Percentiles rank a stretch among this genome's conserved stretches.
These are phyloP conservation scores for Tenualosa thibaudeaui DNA, from an alignment of 2,797 vertebrate species.

Conservation along the genomic window DNA sequence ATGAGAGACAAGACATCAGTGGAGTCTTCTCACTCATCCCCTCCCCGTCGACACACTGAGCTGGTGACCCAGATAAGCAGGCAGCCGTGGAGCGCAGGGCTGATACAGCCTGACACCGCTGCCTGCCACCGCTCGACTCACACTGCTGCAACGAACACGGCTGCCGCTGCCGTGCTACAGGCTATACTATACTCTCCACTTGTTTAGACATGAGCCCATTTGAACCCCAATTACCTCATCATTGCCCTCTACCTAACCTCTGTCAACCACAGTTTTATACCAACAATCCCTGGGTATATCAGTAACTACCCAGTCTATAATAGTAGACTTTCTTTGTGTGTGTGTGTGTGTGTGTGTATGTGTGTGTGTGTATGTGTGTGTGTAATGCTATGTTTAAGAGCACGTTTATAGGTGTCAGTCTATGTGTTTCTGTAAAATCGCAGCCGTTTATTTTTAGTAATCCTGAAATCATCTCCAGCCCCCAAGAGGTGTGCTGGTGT, in stretches of 20 bases:
- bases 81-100: background rate
- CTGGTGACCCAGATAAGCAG: conserved; percentile 20
- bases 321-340: background rate
- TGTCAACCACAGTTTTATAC: background rate
- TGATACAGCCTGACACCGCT: background rate
- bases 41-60: conserved; percentile 6
- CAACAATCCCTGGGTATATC: background rate
- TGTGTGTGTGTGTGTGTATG: background rate
- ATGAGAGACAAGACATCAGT: background rate
- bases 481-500: too few species aligned
- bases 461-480: too few species aligned
- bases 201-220: background rate
- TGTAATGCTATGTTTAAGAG: background rate
- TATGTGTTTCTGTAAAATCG: too few species aligned
- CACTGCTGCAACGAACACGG: background rate
- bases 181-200: background rate
- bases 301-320: background rate
- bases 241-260: background rate
- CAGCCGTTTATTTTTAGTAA: too few species aligned
- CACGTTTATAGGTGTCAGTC: background rate
- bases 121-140: background rate
- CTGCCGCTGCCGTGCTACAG: background rate
- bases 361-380: background rate
- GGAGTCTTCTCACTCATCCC: background rate
- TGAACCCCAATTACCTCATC: background rate